Percentiles rank a stretch among this genome's conserved stretches.
Evolutionary conservation across 2,888 invertebrate species (phyloP).

Genomic region (Drosophila mercatorum): DNA sequence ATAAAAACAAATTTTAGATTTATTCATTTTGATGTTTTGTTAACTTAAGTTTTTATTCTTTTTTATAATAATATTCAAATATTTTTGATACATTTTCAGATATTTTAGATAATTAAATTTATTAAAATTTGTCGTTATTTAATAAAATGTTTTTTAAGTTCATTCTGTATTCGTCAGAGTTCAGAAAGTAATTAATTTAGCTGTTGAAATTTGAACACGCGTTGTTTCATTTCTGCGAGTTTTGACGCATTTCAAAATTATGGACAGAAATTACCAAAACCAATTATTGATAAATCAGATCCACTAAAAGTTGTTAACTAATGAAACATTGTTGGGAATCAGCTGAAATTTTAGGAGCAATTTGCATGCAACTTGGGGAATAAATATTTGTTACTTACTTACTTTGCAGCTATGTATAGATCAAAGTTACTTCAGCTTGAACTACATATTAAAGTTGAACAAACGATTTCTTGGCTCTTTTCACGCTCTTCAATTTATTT

Average conservation of each 20-base stretch:
- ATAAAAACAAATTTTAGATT: no score
- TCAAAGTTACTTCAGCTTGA: background rate
- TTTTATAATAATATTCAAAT: background rate
- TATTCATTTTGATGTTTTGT: no score
- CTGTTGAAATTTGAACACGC: slow-evolving; percentile 7
- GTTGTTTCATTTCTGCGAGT: background rate
- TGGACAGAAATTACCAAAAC: slow-evolving; percentile 15
- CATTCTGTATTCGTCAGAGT: background rate
- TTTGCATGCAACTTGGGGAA: slow-evolving; percentile 28
- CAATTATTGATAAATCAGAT: slow-evolving; percentile 55
- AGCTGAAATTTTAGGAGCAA: slow-evolving; percentile 19
- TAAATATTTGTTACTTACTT: no score
- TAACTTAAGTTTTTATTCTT: background rate
- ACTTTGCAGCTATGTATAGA: no score
- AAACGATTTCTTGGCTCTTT: background rate
- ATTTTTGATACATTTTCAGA: no score
- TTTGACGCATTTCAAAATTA: slow-evolving; percentile 16
- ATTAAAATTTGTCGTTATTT: no score
- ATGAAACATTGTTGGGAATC: slow-evolving; percentile 4
- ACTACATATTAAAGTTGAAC: background rate
- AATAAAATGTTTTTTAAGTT: background rate
- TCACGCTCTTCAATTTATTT: background rate
- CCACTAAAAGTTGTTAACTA: slow-evolving; percentile 1
- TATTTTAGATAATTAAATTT: no score
- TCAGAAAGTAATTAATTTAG: background rate